Percentiles rank a stretch among this genome's conserved stretches.
Conservation (phyloP, 2,888 invertebrate species). For the Marronus borbonicus region DNA sequence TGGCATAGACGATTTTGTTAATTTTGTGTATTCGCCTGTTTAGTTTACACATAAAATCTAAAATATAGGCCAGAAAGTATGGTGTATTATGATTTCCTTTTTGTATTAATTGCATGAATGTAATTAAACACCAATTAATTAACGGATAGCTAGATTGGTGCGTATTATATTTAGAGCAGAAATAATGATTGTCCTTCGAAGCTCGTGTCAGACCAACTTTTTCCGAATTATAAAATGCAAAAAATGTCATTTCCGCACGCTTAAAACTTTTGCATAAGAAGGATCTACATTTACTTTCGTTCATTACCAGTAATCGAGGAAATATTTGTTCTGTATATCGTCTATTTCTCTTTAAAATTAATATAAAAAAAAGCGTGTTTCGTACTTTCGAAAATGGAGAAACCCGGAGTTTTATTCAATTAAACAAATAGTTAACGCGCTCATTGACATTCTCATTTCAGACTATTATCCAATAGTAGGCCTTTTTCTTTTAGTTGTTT, state of each 20-base stretch:
- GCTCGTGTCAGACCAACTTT: neutral
- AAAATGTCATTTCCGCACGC: neutral
- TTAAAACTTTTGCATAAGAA: neutral
- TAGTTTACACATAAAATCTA: neutral
- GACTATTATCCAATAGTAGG: conserved; percentile 20
- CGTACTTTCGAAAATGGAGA: conserved; percentile 40
- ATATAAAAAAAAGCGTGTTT: neutral
- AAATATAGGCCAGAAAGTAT: neutral
- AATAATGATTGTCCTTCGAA: conserved; percentile 33
- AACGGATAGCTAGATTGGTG: conserved; percentile 16
- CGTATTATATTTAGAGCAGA: conserved; percentile 38
- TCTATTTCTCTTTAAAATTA: too few relatives aligned
- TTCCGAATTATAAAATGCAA: neutral
- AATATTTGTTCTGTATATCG: too few relatives aligned
- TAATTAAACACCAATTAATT: conserved; percentile 42
- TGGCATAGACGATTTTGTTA: too few relatives aligned
- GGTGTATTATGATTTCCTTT: conserved; percentile 17
- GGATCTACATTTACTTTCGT: conserved; percentile 14
- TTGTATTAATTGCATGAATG: conserved; percentile 34
- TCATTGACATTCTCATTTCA: neutral
- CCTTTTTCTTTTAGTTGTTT: neutral
- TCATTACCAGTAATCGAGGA: neutral
- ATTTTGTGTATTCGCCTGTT: too few relatives aligned
- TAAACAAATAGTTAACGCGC: conserved; percentile 14
- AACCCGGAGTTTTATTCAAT: conserved; percentile 19